phyloP scores from a whole-genome alignment of 2,888 invertebrate species.

The Gari tellinella region DNA sequence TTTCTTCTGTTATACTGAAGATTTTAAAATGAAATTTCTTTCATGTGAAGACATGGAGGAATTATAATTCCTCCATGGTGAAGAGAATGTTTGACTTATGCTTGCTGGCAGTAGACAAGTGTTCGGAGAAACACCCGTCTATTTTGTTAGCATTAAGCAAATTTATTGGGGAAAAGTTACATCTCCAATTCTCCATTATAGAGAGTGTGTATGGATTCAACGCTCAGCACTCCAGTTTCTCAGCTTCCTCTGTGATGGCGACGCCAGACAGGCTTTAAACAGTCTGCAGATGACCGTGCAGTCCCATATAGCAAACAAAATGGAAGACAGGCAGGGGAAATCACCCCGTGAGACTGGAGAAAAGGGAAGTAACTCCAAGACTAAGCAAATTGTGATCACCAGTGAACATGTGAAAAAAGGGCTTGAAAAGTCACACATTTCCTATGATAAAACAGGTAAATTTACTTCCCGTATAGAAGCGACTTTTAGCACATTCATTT shows the following conservation, averaged over 20 bases:
- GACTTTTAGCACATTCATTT: too few relatives aligned
- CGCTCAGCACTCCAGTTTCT: slow-evolving; percentile 89
- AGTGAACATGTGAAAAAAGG: slow-evolving; percentile 90
- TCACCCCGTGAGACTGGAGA: slow-evolving; percentile 8
- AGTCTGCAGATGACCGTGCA: slow-evolving; percentile 90
- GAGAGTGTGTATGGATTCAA: slow-evolving; percentile 82
- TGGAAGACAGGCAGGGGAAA: slow-evolving; percentile 15
- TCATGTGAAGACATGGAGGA: too few relatives aligned
- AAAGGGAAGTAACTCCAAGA: not conserved
- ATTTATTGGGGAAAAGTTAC: too few relatives aligned
- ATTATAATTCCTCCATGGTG: too few relatives aligned
- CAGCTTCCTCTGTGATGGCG: slow-evolving; percentile 92
- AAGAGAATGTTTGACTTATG: too few relatives aligned
- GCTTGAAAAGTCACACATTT: slow-evolving; percentile 90
- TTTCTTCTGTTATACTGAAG: too few relatives aligned
- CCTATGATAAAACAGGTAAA: slow-evolving; percentile 89
- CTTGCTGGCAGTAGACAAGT: too few relatives aligned
- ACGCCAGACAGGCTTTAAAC: slow-evolving; percentile 91
- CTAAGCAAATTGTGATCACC: slow-evolving; percentile 84
- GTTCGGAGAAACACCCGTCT: too few relatives aligned
- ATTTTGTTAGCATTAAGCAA: too few relatives aligned
- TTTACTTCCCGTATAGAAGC: too few relatives aligned
- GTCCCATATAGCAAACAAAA: slow-evolving; percentile 81
- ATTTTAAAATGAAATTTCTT: too few relatives aligned
- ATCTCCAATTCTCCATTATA: too few relatives aligned